Evolutionary conservation across 2,797 vertebrate species (phyloP), one percentile per base, ranked within the genome.

Genomic region (Pogonophryne albipinna): DNA sequence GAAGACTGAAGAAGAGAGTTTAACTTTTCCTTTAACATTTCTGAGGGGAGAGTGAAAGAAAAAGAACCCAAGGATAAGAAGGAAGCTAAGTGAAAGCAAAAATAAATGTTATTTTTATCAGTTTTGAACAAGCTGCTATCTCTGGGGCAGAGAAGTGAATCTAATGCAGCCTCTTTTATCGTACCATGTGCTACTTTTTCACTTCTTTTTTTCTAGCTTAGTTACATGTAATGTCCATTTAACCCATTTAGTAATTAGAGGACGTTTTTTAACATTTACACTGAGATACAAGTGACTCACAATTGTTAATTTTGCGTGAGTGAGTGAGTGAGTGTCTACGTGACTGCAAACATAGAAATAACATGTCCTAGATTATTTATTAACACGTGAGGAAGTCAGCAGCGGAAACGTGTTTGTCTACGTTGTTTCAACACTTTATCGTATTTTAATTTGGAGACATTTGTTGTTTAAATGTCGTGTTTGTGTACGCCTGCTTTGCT

Each of bases 41-140:
- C 34, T 38, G 34, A 38, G 34, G 34, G 11, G 2, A 61, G 31
- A 66, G 60, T 45, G 65, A 74, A 79, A 72, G 47, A 42, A 51
- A 45, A 68, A 17, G 11, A 1, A 38, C 11, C 7, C 7, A 6
- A 34, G 20, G n/a, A 34, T 50, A 62, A 47, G 16, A 31, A 13
- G 19, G n/a, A 5, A 4, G 2, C 4, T 6, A n/a, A 68, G 14
- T 52, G 41, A 76, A 68, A 76, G 27, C 8, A 27, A 52, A 55
- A 64, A 23, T 38, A 38, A 6, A 38, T 1, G 34, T 38, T 38
- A 6, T 38, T 38, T 38, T 38, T 38, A 27, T 38, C 34, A 6
- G 34, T 38, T 38, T 5, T 27, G 27, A 27, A 27, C 27, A 27
- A 27, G 27, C 27, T 27, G 27, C 27, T 27, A 27, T 27, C 27